phyloP scores from a whole-genome alignment of 2,888 invertebrate genomes.

The Empis livida region DNA sequence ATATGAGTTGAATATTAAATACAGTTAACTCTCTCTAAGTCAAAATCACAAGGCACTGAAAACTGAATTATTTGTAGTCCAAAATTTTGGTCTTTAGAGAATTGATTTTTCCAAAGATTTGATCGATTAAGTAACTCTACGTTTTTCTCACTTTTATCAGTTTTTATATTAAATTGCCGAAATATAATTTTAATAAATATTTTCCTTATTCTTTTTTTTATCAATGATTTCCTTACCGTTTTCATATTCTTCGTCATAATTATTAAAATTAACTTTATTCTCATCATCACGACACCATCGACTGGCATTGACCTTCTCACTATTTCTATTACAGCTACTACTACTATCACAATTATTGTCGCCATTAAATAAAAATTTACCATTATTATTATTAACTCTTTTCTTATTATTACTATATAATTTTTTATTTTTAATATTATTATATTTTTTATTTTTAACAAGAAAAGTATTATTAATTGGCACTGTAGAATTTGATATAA shows the following conservation, averaged over 20 bases:
- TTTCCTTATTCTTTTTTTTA: too few species aligned
- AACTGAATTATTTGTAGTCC: too few species aligned
- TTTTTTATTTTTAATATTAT: not conserved
- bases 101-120: too few species aligned
- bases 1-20: too few species aligned
- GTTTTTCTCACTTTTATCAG: too few species aligned
- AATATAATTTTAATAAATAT: too few species aligned
- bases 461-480: slow-evolving; percentile 6
- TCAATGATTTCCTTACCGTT: not conserved
- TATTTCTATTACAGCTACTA: not conserved
- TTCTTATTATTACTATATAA: not conserved
- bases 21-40: too few species aligned
- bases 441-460: not conserved
- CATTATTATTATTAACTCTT: not conserved
- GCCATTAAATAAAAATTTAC: not conserved
- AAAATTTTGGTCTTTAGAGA: too few species aligned
- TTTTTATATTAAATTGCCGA: too few species aligned
- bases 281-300: slow-evolving; percentile 1
- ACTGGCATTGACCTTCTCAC: slow-evolving; percentile 1
- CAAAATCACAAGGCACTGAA: too few species aligned
- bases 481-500: not conserved
- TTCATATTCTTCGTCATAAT: not conserved
- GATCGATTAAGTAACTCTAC: too few species aligned
- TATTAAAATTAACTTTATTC: not conserved
- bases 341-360: not conserved